Conservation (phyloP, 2,888 invertebrate genomes). For the Pheosia tremula region DNA sequence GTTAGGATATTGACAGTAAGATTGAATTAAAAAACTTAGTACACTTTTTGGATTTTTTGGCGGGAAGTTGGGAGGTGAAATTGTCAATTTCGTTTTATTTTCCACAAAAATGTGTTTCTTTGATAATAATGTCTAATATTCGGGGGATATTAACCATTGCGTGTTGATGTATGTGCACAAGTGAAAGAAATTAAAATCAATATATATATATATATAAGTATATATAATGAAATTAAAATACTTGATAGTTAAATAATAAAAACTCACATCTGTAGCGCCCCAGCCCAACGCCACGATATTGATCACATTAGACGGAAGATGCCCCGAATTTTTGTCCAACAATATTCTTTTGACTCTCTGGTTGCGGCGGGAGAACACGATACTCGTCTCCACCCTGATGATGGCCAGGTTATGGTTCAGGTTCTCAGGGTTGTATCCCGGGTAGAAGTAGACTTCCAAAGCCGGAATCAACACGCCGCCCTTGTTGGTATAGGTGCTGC, state of each 20-base stretch:
- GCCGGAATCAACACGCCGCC: neutral
- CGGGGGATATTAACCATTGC: too few species aligned
- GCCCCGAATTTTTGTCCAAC: neutral
- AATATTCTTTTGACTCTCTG: neutral
- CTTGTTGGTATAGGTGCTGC: neutral
- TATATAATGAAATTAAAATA: too few species aligned
- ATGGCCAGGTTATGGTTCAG: slow-evolving; percentile 5
- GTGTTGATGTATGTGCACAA: too few species aligned
- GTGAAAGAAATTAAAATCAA: too few species aligned
- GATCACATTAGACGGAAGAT: neutral
- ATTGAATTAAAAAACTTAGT: too few species aligned
- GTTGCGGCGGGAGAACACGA: neutral
- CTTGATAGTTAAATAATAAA: neutral
- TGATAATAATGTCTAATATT: too few species aligned
- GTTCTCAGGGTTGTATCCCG: neutral
- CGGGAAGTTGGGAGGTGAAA: too few species aligned
- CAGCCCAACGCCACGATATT: neutral
- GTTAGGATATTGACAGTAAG: too few species aligned
- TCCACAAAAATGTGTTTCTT: too few species aligned
- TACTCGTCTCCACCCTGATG: neutral
- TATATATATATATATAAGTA: too few species aligned
- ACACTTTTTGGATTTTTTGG: too few species aligned
- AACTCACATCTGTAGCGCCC: neutral
- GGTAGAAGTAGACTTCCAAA: neutral
- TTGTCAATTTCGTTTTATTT: too few species aligned